Percentiles rank a stretch among this genome's conserved stretches.
These are phyloP conservation scores for Megathymus violae DNA, from an alignment of 1,140 invertebrate species.

Conservation along the genomic window DNA sequence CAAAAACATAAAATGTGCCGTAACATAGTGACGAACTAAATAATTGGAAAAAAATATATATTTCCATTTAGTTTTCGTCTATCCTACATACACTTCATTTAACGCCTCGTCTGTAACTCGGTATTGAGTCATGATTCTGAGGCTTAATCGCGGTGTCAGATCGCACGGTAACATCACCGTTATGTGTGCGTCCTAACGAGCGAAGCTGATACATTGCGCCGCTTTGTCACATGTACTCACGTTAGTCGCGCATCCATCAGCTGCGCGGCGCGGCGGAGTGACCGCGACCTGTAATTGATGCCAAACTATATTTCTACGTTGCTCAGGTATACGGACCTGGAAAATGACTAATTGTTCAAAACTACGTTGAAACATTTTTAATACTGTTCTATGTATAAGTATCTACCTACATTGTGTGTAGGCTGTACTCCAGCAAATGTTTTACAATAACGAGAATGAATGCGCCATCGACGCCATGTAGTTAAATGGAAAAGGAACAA, in stretches of 20 bases:
- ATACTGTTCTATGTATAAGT: neutral
- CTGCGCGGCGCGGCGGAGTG: neutral
- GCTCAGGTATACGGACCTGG: conserved; percentile 5
- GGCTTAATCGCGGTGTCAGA: neutral
- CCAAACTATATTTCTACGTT: conserved; percentile 17
- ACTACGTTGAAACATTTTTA: neutral
- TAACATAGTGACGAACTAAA: too few relatives aligned
- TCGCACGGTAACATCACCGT: neutral
- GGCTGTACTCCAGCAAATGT: too few relatives aligned
- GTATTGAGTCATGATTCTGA: neutral
- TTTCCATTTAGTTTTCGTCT: too few relatives aligned
- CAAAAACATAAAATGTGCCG: too few relatives aligned
- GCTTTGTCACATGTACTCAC: conserved; percentile 28
- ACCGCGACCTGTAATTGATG: conserved; percentile 17
- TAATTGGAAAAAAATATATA: too few relatives aligned
- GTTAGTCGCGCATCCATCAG: conserved; percentile 31
- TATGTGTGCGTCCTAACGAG: conserved; percentile 4
- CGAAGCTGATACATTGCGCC: conserved; percentile 13
- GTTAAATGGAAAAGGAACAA: too few relatives aligned
- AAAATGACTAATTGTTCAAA: neutral
- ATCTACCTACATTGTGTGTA: neutral
- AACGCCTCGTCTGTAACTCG: neutral
- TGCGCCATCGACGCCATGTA: too few relatives aligned
- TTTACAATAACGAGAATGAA: too few relatives aligned
- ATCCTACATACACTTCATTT: neutral